Base-by-base conservation (phyloP, 2,797 vertebrate genomes). In the Eidolon dupreanum region DNA sequence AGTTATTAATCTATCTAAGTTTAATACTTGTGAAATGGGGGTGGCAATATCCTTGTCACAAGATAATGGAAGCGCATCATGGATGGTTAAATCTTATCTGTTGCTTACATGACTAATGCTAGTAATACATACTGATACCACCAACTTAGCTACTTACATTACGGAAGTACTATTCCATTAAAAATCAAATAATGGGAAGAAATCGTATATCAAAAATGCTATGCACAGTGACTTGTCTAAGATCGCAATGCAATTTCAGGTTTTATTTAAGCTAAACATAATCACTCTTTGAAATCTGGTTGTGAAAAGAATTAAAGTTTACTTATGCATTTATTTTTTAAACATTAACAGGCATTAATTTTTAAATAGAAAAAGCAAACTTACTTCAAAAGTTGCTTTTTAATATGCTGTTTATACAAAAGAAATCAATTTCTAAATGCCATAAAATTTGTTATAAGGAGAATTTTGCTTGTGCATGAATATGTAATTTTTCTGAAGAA, bases 321-420 rank as follows among this genome's bases (percentile, higher is more conserved):
- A 38, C n/a, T 70, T 86, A 20, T 36, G 4, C 75, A 49, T 61
- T 89, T 82, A 38, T 53, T 92, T 92, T 92, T 93, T 94, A 3
- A 88, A 94, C 4, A 38, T 15, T 49, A n/a, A 20, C 36, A 49
- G 55, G 13, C 11, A 31, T 59, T 84, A 28, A 36, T 95, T 79
- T 77, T 75, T 28, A 28, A 71, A 43, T 26, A 63, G n/a, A 53
- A 75, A 70, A 90, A 63, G 38, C 38, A 61, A 77, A 65, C 9
- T 22, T 24, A 24, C 55, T 73, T 74, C 13, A 90, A 33, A 15
- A 74, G 3, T 20, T 51, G 4, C 24, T 53, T 93, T 73, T 74
- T 20, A 49, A 82, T 78, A 77, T 71, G 4, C 6, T 77, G 8
- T 59, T 94, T 66, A 51, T 70, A 74, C 10, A 87, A 70, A 6